Percentiles rank a stretch among this genome's conserved stretches.
phyloP scores from a whole-genome alignment of 2,113 vertebrate species.

The Phrynosoma platyrhinos region DNA sequence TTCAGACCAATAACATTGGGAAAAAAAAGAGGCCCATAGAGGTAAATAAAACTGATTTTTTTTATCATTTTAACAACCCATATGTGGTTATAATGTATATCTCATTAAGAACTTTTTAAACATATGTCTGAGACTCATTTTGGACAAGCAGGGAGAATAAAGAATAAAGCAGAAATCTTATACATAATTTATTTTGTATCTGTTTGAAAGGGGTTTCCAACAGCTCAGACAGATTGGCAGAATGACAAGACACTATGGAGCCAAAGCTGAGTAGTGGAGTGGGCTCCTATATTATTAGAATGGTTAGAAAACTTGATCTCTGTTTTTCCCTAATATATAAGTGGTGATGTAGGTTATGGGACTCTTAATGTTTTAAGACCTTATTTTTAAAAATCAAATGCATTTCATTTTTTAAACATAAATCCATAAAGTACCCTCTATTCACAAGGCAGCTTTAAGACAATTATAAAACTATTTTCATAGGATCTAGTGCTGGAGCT shows the following conservation, averaged over 20 bases:
- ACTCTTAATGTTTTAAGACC: not conserved
- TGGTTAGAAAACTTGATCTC: not conserved
- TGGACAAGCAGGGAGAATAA: not conserved
- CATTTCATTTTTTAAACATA: not conserved
- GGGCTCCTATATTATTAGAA: not conserved
- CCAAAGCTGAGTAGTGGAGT: not conserved
- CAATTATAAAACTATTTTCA: conserved; percentile 50
- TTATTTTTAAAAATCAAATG: fast-evolving
- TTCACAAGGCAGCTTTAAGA: conserved; percentile 15
- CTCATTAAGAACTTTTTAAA: not conserved
- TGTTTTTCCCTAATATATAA: not conserved
- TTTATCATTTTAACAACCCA: not conserved
- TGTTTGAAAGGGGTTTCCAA: not conserved
- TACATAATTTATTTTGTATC: not conserved
- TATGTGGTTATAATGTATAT: not conserved
- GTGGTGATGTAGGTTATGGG: not conserved
- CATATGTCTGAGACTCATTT: not conserved
- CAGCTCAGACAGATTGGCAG: not conserved
- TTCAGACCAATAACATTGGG: conserved; percentile 97
- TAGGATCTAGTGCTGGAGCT: conserved; percentile 96
- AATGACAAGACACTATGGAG: not conserved
- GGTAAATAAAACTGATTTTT: conserved; percentile 77
- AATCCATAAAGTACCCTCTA: not conserved
- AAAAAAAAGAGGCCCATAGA: conserved; percentile 98
- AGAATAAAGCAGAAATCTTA: not conserved